Evolutionary conservation across 2,113 vertebrate species (phyloP).

Genomic region (Zapornia atra): DNA sequence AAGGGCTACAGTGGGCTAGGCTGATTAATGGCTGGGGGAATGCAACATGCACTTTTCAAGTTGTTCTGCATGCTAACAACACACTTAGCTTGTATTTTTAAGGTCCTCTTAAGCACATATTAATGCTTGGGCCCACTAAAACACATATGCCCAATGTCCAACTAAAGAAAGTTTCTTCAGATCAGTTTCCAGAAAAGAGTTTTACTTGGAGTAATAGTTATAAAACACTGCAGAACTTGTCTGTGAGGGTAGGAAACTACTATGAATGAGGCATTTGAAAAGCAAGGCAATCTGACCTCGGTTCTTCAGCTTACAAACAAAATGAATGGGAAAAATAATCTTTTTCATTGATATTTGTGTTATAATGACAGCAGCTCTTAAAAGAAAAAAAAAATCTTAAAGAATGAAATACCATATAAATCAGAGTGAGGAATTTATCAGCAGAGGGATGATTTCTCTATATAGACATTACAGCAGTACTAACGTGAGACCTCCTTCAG

Average conservation of each 20-base stretch:
- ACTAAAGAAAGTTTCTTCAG: background rate
- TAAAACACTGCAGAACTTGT: background rate
- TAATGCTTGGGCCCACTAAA: background rate
- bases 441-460: background rate
- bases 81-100: background rate
- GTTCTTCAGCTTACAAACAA: background rate
- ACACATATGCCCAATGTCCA: background rate
- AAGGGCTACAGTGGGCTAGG: background rate
- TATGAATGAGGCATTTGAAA: background rate
- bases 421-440: background rate
- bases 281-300: background rate
- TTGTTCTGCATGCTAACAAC: background rate
- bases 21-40: background rate
- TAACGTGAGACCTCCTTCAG: fast-evolving
- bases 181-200: background rate
- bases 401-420: background rate
- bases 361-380: background rate
- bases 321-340: background rate
- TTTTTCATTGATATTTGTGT: background rate
- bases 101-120: background rate
- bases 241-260: background rate
- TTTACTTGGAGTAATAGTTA: background rate
- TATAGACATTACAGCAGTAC: background rate
- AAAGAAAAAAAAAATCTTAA: background rate
- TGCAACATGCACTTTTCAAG: background rate